Conservation (phyloP, 2,888 invertebrate species). For the Didymodactylos carnosus region DNA sequence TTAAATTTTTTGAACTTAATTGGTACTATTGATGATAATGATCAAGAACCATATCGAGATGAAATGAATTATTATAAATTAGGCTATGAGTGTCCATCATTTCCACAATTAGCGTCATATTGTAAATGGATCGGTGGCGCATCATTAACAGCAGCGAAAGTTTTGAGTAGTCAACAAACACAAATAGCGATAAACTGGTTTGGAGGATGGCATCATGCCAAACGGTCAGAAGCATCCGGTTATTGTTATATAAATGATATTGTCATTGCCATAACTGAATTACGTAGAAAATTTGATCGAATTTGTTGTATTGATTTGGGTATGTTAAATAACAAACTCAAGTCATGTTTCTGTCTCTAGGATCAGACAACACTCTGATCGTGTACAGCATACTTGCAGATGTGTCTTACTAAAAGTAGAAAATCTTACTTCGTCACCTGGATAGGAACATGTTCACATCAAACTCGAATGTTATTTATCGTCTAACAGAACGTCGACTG, state of each 20-base stretch:
- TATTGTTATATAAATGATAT: conserved; percentile 71
- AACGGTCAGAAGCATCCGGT: conserved; percentile 51
- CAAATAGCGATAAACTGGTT: conserved; percentile 54
- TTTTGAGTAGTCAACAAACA: not conserved
- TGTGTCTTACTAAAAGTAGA: too few relatives aligned
- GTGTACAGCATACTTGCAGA: too few relatives aligned
- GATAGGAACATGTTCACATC: too few relatives aligned
- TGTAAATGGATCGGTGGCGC: not conserved
- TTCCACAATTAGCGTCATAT: not conserved
- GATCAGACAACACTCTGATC: too few relatives aligned
- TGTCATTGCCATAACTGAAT: conserved; percentile 52
- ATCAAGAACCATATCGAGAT: not conserved
- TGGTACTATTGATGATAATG: not conserved
- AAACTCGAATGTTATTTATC: too few relatives aligned
- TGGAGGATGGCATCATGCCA: conserved; percentile 72
- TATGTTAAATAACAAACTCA: too few relatives aligned
- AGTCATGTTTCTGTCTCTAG: too few relatives aligned
- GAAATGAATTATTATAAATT: not conserved
- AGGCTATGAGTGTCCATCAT: not conserved
- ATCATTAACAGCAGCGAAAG: not conserved
- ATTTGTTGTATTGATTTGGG: conserved; percentile 60
- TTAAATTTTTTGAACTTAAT: not conserved
- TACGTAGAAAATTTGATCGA: conserved; percentile 44
- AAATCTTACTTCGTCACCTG: too few relatives aligned
- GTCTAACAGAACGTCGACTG: too few relatives aligned